phyloP scores from a whole-genome alignment of 2,888 invertebrate species.

The Rugalucina vietnamica region DNA sequence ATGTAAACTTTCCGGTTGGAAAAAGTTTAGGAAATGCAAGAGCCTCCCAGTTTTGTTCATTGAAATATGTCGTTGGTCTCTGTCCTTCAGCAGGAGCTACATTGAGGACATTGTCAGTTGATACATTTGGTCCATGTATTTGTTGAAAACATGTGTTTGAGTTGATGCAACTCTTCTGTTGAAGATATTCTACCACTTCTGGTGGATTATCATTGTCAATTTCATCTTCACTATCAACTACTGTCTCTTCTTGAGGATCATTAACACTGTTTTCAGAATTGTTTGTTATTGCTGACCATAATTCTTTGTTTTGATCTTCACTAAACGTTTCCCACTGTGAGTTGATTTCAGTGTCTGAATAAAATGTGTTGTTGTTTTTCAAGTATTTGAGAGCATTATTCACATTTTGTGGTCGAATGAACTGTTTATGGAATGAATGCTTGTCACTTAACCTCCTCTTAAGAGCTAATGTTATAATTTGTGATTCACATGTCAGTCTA shows the following conservation, averaged over 20 bases:
- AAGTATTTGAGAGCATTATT: slow-evolving; percentile 41
- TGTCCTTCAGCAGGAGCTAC: slow-evolving; percentile 44
- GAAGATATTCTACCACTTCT: slow-evolving; percentile 27
- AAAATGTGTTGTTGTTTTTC: slow-evolving; percentile 21
- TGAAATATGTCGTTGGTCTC: slow-evolving; percentile 22
- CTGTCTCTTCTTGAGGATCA: no score
- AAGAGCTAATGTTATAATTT: slow-evolving; percentile 37
- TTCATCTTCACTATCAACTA: slow-evolving; percentile 41
- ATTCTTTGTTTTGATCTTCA: background rate
- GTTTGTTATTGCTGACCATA: slow-evolving; percentile 1
- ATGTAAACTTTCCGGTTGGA: slow-evolving; percentile 32
- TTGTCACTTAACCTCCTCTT: slow-evolving; percentile 43
- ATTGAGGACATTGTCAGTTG: slow-evolving; percentile 32
- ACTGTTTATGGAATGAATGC: slow-evolving; percentile 41
- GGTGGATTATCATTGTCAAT: slow-evolving; percentile 31
- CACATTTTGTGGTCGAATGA: slow-evolving; percentile 42
- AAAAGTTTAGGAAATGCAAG: slow-evolving; percentile 31
- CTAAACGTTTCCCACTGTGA: background rate
- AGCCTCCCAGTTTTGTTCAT: slow-evolving; percentile 35
- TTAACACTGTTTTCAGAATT: no score
- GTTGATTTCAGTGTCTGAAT: slow-evolving; percentile 14
- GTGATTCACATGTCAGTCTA: slow-evolving; percentile 26
- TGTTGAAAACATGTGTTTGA: slow-evolving; percentile 35
- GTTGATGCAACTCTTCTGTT: slow-evolving; percentile 32
- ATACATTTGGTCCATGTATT: slow-evolving; percentile 32